Base-by-base conservation (phyloP, 2,113 vertebrate species). In the Axis porcinus region DNA sequence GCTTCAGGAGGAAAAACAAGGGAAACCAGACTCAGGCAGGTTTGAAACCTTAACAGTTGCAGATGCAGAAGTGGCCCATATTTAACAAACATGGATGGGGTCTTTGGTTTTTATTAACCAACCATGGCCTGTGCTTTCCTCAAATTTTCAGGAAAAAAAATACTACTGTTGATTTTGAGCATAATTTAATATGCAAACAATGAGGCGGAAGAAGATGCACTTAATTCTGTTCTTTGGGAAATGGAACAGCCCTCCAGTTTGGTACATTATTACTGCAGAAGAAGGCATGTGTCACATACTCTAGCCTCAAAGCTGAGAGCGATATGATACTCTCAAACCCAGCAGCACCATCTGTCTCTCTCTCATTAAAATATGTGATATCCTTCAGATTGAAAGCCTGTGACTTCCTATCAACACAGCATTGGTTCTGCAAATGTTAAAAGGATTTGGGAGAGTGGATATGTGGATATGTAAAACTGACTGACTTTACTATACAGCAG, bases 1-100 rank as follows among this genome's bases (percentile, higher is more conserved):
- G 99, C 99, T 99, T 96, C 19, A 55, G 91, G 54, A 47, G 85
- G 52, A 55, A 89, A 98, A 84, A 84, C 47, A 87, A 97, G 89
- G 83, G 7, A 76, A 47, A 79, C 2, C 27, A 92, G 76, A 89
- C 27, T 76, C 7, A 30, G 28, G 64, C 27, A 45, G 45, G 45
- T 60, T 96, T 78, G 62, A 57, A 27, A 21, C 7, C 14, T 33
- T 54, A 50, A 50, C 11, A 27, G 62, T 14, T 0, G 47, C 25
- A 16, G 27, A 30, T 30, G 30, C 17, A 15, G 12, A 3, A 82
- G 43, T 1, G 33, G 13, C 6, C 25, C 30, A 33, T 21, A 3
- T 2, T 21, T 8, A 78, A 86, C 54, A 85, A 50, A 82, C 6
- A 17, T 0, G 3, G 64, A 17, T 0, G 2, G 47, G 40, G 28